These are phyloP conservation scores for Hyles euphorbiae DNA, from an alignment of 1,140 invertebrate genomes.

Conservation along the genomic window DNA sequence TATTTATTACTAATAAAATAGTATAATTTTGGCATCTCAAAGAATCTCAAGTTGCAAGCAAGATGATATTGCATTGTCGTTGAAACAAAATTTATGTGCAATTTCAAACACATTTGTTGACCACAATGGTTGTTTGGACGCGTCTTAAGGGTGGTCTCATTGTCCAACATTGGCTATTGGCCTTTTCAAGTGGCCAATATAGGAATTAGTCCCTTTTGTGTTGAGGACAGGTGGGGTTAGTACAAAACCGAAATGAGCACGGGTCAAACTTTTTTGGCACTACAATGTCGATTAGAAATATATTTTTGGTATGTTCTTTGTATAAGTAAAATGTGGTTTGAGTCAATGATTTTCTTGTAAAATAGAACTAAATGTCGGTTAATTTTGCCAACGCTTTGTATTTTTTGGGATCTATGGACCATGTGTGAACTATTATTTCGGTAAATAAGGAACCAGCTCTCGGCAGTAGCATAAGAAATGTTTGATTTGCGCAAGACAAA, in stretches of 20 bases:
- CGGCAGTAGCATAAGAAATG: too few species aligned
- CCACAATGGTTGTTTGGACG: conserved; percentile 23
- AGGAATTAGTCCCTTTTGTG: conserved; percentile 35
- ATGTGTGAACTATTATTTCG: too few species aligned
- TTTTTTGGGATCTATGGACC: too few species aligned
- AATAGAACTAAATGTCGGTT: too few species aligned
- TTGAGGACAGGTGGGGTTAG: conserved; percentile 17
- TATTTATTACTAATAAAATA: too few species aligned
- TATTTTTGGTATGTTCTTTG: too few species aligned
- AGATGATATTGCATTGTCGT: too few species aligned
- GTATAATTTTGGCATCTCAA: too few species aligned
- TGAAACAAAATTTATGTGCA: conserved; percentile 4
- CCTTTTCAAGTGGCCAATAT: conserved; percentile 21
- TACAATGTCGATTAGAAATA: background rate
- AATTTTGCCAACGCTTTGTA: too few species aligned
- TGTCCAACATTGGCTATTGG: conserved; percentile 18
- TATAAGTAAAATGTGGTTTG: background rate
- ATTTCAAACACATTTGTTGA: conserved; percentile 1
- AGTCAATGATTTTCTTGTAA: conserved; percentile 4
- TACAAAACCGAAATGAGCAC: conserved; percentile 15
- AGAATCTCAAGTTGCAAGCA: too few species aligned
- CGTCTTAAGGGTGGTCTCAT: conserved; percentile 35
- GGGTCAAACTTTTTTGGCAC: conserved; percentile 19
- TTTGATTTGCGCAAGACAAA: too few species aligned
- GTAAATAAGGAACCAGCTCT: too few species aligned